Evolutionary conservation across 2,113 vertebrate species (phyloP).

Genomic region (Pygoscelis adeliae): DNA sequence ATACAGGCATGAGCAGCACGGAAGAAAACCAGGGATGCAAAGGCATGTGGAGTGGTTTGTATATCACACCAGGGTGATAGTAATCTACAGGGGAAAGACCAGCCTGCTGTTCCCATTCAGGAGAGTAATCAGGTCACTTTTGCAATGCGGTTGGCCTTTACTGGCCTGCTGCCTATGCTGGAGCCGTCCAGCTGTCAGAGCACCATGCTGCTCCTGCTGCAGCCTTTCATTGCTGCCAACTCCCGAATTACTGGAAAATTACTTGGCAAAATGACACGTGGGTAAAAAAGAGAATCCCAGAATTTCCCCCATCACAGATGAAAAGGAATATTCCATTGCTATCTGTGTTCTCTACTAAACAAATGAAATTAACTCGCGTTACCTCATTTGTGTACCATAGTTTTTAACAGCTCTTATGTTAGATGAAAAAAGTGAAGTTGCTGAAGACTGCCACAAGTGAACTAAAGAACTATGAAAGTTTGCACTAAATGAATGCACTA

Average conservation of each 20-base stretch:
- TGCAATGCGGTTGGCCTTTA: neutral
- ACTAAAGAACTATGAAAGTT: neutral
- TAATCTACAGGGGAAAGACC: neutral
- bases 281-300: neutral
- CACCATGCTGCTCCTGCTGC: neutral
- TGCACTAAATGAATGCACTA: neutral
- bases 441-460: neutral
- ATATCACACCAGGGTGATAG: neutral
- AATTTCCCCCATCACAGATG: neutral
- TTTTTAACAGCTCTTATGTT: neutral
- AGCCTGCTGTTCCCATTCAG: neutral
- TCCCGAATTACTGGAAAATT: conserved; percentile 46
- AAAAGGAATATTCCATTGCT: conserved; percentile 21
- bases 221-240: neutral
- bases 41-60: neutral
- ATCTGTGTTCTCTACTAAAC: neutral
- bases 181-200: conserved; percentile 35
- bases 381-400: neutral
- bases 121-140: neutral
- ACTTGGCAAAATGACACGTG: neutral
- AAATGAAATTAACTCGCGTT: neutral
- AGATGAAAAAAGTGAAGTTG: neutral
- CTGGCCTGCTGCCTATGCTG: neutral
- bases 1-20: neutral
- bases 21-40: neutral